phyloP scores from a whole-genome alignment of 2,888 invertebrate genomes.

The Macropis europaea region DNA sequence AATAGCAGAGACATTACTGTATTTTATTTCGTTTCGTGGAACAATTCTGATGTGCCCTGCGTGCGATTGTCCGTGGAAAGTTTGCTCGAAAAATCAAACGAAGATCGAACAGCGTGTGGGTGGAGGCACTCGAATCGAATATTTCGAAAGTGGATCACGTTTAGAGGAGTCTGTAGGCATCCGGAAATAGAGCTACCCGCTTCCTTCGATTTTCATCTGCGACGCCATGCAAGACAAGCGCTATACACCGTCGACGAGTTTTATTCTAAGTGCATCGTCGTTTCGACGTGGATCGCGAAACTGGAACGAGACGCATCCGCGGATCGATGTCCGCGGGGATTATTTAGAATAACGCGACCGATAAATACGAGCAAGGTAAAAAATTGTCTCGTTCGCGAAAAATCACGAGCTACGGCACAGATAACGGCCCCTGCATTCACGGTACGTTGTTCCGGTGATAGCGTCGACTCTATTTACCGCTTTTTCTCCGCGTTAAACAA shows the following conservation, averaged over 20 bases:
- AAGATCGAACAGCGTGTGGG: neutral
- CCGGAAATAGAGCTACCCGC: neutral
- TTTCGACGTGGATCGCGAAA: neutral
- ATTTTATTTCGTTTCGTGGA: too few species aligned
- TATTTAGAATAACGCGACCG: too few species aligned
- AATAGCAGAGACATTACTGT: too few species aligned
- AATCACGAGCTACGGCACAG: conserved; percentile 19
- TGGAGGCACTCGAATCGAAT: neutral
- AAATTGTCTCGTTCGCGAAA: neutral
- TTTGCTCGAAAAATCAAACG: neutral
- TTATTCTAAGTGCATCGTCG: too few species aligned
- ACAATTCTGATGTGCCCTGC: too few species aligned
- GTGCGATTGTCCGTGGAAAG: too few species aligned
- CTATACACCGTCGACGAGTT: neutral
- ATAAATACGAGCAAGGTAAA: conserved; percentile 1
- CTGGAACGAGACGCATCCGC: neutral
- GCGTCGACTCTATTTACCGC: conserved; percentile 3
- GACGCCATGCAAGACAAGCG: neutral
- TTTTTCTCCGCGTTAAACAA: conserved; percentile 1
- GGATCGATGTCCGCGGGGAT: neutral
- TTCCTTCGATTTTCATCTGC: neutral
- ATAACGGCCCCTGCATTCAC: conserved; percentile 5
- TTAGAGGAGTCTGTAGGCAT: neutral
- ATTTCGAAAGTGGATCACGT: conserved; percentile 17
- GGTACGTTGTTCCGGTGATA: neutral